Conservation (phyloP, 2,797 vertebrate species). For the Xiphorhynchus erythropygius region DNA sequence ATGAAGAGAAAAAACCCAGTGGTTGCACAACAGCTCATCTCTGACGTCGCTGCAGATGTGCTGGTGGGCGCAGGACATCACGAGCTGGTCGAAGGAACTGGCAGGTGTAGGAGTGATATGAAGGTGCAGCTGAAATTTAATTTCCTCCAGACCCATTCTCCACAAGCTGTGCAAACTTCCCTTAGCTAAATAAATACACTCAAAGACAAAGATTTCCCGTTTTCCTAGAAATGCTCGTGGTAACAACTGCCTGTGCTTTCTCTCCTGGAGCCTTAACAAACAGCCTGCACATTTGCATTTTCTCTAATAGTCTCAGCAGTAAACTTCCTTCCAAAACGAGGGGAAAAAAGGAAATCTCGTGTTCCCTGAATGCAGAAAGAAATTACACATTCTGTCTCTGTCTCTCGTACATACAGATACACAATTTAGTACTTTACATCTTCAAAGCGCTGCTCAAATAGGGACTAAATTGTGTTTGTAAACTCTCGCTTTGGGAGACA, state of each 20-base stretch:
- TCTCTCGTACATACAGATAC: conserved; percentile 51
- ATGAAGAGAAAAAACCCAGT: neutral
- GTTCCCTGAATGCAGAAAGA: conserved; percentile 62
- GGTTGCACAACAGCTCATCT: neutral
- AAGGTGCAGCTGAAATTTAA: conserved; percentile 53
- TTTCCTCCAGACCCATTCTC: conserved; percentile 64
- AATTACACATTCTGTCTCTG: conserved; percentile 63
- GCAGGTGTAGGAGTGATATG: conserved; percentile 42
- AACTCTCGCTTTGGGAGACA: conserved; percentile 63
- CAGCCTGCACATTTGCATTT: conserved; percentile 73
- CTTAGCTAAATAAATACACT: conserved; percentile 71
- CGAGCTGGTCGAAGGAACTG: neutral
- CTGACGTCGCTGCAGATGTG: neutral
- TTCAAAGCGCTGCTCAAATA: conserved; percentile 46
- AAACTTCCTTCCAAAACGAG: conserved; percentile 68
- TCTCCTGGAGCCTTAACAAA: conserved; percentile 72
- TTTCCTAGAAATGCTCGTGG: conserved; percentile 69
- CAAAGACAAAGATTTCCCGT: conserved; percentile 72
- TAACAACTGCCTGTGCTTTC: conserved; percentile 64
- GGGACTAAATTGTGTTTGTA: conserved; percentile 62
- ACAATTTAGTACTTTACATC: conserved; percentile 60
- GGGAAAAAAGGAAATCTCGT: conserved; percentile 65
- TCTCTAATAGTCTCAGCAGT: conserved; percentile 77
- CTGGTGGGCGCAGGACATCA: neutral
- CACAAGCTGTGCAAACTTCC: conserved; percentile 68